A percentile compares a stretch with the other conserved stretches of the same genome.
These are phyloP conservation scores for Lipotes vexillifer DNA, from an alignment of 2,113 vertebrate genomes.

Conservation along the genomic window DNA sequence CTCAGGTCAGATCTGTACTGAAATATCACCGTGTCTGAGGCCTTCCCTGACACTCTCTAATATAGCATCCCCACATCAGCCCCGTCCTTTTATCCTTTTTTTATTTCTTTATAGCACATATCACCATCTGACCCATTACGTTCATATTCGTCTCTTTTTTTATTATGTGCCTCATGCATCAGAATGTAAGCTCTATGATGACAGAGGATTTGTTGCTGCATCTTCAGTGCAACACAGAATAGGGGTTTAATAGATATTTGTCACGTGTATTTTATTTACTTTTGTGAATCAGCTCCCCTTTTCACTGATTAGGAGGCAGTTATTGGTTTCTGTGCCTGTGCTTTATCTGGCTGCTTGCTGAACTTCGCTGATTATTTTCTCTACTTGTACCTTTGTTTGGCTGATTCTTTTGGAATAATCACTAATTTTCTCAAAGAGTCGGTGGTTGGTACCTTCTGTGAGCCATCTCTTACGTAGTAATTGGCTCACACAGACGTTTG, in stretches of 20 bases:
- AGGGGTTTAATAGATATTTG: background rate
- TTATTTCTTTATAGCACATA: background rate
- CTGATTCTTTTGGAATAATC: background rate
- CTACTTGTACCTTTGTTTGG: background rate
- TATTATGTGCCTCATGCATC: background rate
- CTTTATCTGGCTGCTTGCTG: background rate
- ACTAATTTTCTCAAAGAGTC: background rate
- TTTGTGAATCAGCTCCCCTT: background rate
- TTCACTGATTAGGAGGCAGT: background rate
- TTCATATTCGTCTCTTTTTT: background rate
- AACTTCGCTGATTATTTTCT: slow-evolving; percentile 29
- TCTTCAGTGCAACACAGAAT: background rate
- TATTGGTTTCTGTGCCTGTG: background rate
- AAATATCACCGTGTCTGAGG: background rate
- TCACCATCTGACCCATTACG: background rate
- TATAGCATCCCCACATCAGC: background rate
- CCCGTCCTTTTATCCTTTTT: background rate
- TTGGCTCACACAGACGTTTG: background rate
- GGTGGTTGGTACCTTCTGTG: background rate
- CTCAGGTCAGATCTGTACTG: background rate
- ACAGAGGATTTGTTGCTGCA: background rate
- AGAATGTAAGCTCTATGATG: background rate
- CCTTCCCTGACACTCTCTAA: background rate
- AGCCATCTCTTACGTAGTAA: background rate
- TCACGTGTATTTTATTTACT: background rate